Evolutionary conservation across 2,797 vertebrate species (phyloP).

Genomic region (Pipistrellus nathusii): DNA sequence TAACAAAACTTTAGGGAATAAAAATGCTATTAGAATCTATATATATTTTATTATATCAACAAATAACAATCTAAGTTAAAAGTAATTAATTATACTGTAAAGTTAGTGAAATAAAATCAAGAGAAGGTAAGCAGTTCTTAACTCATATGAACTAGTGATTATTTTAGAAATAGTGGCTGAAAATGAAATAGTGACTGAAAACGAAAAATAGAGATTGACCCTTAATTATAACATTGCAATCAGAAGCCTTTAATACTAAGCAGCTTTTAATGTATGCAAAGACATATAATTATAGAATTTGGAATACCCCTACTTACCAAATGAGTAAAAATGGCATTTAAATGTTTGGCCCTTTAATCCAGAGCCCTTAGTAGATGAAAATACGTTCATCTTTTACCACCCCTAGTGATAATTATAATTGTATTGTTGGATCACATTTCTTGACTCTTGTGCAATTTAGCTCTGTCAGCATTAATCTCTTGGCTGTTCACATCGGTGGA

Average conservation of each 20-base stretch:
- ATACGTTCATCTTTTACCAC: constrained; percentile 76
- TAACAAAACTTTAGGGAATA: neutral
- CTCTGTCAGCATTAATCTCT: constrained; percentile 77
- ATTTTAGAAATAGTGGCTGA: constrained; percentile 26
- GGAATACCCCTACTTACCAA: constrained; percentile 64
- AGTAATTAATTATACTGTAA: neutral
- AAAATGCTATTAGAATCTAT: neutral
- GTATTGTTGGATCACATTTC: constrained; percentile 78
- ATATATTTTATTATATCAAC: constrained; percentile 27
- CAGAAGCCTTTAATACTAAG: constrained; percentile 43
- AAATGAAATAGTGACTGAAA: constrained; percentile 48
- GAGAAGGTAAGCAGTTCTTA: neutral
- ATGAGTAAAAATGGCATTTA: constrained; percentile 70
- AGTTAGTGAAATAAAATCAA: neutral
- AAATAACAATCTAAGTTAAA: constrained; percentile 32
- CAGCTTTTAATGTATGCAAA: constrained; percentile 62
- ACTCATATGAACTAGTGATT: constrained; percentile 1
- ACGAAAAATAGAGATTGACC: constrained; percentile 50
- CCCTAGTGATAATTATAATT: constrained; percentile 77
- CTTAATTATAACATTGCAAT: constrained; percentile 55
- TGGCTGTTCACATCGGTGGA: constrained; percentile 71
- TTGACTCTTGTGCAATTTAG: constrained; percentile 77
- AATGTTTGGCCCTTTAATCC: constrained; percentile 57
- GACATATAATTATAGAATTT: constrained; percentile 74
- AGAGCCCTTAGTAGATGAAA: constrained; percentile 63